Percentiles rank a stretch among this genome's conserved stretches.
Evolutionary conservation across 1,140 invertebrate species (phyloP).

Genomic region (Portunus trituberculatus): DNA sequence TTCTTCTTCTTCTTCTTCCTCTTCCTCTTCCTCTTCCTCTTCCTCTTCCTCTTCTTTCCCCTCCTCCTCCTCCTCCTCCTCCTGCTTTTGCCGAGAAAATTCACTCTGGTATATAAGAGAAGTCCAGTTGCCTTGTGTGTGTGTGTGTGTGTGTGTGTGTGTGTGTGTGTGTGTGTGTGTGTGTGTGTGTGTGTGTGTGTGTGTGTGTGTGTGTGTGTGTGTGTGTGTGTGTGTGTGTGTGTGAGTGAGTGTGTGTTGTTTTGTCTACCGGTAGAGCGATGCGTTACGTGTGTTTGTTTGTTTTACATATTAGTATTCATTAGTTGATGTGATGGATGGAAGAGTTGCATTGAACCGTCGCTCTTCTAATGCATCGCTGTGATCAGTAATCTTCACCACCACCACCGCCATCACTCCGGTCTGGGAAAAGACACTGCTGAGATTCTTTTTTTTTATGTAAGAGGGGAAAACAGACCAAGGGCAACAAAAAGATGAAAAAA

Average conservation of each 20-base stretch:
- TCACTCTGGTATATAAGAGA: too few species aligned
- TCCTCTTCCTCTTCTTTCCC: neutral
- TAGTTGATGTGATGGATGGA: neutral
- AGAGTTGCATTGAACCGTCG: neutral
- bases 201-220: neutral
- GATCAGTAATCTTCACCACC: too few species aligned
- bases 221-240: conserved; percentile 30
- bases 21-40: neutral
- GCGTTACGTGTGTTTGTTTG: neutral
- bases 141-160: conserved; percentile 37
- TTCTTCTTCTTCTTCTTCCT: too few species aligned
- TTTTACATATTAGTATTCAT: neutral
- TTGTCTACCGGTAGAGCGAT: neutral
- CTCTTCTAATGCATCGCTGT: too few species aligned
- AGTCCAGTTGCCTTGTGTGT: neutral
- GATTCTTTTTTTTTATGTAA: too few species aligned
- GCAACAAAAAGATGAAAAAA: too few species aligned
- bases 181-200: neutral
- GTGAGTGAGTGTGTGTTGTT: neutral
- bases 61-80: neutral
- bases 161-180: conserved; percentile 30
- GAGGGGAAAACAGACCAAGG: too few species aligned
- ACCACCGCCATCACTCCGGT: too few species aligned
- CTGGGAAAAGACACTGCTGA: too few species aligned
- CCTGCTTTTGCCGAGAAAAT: neutral